Conservation (phyloP, 2,113 vertebrate species). For the Dermatemys mawii region DNA sequence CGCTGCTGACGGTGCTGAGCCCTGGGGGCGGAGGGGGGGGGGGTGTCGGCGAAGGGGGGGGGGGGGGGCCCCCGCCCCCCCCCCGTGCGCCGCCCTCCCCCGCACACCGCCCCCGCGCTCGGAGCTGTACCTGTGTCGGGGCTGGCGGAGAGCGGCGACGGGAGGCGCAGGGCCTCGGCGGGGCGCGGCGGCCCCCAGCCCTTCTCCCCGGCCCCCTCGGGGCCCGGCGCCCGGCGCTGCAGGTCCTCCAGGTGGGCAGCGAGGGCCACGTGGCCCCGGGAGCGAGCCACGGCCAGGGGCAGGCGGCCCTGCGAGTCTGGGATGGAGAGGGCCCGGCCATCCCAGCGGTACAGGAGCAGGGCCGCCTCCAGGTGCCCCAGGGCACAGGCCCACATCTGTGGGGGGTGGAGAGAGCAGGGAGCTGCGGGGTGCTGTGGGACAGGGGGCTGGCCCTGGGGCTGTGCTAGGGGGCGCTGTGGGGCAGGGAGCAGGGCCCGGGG, state of each 20-base stretch:
- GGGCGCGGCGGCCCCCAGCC: not conserved
- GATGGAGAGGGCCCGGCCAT: conserved; percentile 83
- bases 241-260: conserved; percentile 86
- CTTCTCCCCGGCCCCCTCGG: not conserved
- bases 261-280: conserved; percentile 87
- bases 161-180: conserved; percentile 12
- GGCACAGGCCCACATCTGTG: conserved; percentile 94
- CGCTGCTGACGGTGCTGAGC: conserved; percentile 84
- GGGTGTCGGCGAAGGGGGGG: no score
- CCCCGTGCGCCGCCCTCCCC: fast-evolving
- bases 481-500: no score
- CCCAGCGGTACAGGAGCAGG: conserved; percentile 87
- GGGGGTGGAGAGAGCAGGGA: not conserved
- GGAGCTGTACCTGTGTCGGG: conserved; percentile 84
- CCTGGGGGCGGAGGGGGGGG: conserved; percentile 67
- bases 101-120: not conserved
- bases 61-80: not conserved
- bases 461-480: no score
- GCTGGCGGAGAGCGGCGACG: conserved; percentile 84
- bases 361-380: conserved; percentile 88
- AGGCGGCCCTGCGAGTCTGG: conserved; percentile 90
- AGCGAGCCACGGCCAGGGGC: conserved; percentile 87
- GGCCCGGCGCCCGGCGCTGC: conserved; percentile 75
- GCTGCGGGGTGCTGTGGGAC: not conserved
- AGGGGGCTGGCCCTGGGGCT: no score